Evolutionary conservation across 2,113 vertebrate species (phyloP).

Genomic region (Leptobrachium leishanense): DNA sequence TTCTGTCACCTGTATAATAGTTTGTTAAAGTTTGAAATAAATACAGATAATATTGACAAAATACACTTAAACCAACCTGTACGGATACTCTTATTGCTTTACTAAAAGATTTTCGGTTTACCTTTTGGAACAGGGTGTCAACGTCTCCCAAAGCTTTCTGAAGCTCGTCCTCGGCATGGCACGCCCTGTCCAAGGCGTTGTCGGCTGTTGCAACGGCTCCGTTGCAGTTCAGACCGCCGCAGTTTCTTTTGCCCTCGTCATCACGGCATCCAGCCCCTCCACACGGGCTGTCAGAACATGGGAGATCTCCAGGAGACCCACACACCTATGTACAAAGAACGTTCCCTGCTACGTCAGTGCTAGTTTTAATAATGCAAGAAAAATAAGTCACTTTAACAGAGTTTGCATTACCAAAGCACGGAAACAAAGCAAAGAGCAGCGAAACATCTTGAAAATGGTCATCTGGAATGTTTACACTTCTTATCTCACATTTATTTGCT

Average conservation of each 20-base stretch:
- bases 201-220: slow-evolving; percentile 81
- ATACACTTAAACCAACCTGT: background rate
- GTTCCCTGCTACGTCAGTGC: background rate
- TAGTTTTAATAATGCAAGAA: too few relatives aligned
- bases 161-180: slow-evolving; percentile 81
- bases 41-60: background rate
- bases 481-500: too few relatives aligned
- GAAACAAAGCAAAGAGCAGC: too few relatives aligned
- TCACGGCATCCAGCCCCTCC: slow-evolving; percentile 90
- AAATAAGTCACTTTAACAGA: background rate
- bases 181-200: slow-evolving; percentile 80
- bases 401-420: too few relatives aligned
- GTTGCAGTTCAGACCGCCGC: slow-evolving; percentile 87
- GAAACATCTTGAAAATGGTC: too few relatives aligned
- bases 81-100: background rate
- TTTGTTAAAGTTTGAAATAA: background rate
- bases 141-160: slow-evolving; percentile 81
- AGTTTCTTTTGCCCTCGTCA: slow-evolving; percentile 83
- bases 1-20: slow-evolving; percentile 74
- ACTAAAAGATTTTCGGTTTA: slow-evolving; percentile 41
- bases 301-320: slow-evolving; percentile 72
- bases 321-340: slow-evolving; percentile 77
- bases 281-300: slow-evolving; percentile 86
- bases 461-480: too few relatives aligned
- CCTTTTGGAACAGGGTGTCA: slow-evolving; percentile 79